Base-by-base conservation (phyloP, 2,888 invertebrate species). In the Ormyrus rosae region DNA sequence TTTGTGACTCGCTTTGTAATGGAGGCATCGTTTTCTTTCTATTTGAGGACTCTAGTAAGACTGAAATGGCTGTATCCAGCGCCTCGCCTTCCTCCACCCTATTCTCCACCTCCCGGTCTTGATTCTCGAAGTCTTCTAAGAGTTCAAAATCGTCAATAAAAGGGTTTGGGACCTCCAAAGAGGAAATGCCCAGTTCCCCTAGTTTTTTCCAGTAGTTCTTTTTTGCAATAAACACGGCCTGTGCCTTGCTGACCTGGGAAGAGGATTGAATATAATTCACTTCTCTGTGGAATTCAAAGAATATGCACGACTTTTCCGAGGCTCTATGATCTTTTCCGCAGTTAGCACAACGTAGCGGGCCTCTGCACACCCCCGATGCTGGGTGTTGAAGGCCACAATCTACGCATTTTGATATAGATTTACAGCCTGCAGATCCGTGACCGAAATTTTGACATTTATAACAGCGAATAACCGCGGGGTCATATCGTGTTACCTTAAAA, bases 371-470 rank as follows among this genome's bases (percentile, higher is more conserved):
- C 11, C 13, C 9, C 13, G 13, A 9, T 34, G 6, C 45, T 64
- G 64, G 9, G 6, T 8, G 6, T 48, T 13, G 13, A 13, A 13
- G 11, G 3, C 68, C 68, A 45, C 68, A 68, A 10, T 51, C 34
- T 5, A 6, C 10, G 46, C 69, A 69, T 19, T 56, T 56, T 7
- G n/a, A n/a, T 8, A 2, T n/a, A n/a, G 7, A 46, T n/a, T 11
- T 56, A 51, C 69, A 69, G 5, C 0, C 8, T 10, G 5, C 13
- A 2, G 69, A 8, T 10, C 56, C 69, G 46, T 69, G 69, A 46
- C 69, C 69, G 45, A n/a, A 69, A 11, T 56, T 34, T n/a, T 69
- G 69, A n/a, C 69, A 69, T 10, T 51, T 67, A 67, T 51, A 51
- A 11, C 67, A 67, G 7, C 67, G 7, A 5, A 63, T 3, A 10